Percentiles rank a stretch among this genome's conserved stretches.
phyloP scores from a whole-genome alignment of 2,797 vertebrate species.

The Sciaenops ocellatus region DNA sequence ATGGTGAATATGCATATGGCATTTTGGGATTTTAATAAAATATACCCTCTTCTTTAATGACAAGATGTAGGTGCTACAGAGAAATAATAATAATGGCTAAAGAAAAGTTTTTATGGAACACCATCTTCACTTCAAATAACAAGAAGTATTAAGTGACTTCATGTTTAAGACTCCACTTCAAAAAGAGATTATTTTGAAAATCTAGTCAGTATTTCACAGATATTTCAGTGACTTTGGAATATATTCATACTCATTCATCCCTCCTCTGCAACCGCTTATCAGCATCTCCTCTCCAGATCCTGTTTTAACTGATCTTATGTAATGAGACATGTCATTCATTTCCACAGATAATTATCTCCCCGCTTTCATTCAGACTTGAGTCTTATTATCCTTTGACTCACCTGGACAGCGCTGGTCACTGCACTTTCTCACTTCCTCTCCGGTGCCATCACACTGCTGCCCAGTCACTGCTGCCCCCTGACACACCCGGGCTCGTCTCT shows the following conservation, averaged over 20 bases:
- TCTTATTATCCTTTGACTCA: conserved; percentile 76
- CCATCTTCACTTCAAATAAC: conserved; percentile 33
- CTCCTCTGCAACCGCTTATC: conserved; percentile 28
- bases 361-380: conserved; percentile 35
- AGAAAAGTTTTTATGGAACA: background rate
- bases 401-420: conserved; percentile 98
- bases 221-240: conserved; percentile 23
- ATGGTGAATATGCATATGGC: conserved; percentile 20
- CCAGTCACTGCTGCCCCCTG: conserved; percentile 92
- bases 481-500: conserved; percentile 92
- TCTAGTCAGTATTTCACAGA: conserved; percentile 8
- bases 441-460: conserved; percentile 93
- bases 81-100: conserved; percentile 3
- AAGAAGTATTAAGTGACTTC: conserved; percentile 28
- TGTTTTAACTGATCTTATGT: conserved; percentile 52
- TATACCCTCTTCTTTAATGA: conserved; percentile 11
- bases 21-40: conserved; percentile 33
- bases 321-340: conserved; percentile 54
- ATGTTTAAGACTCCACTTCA: conserved; percentile 33
- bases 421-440: conserved; percentile 95
- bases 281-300: conserved; percentile 34
- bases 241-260: conserved; percentile 27
- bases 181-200: conserved; percentile 37
- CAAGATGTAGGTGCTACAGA: conserved; percentile 3
- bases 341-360: conserved; percentile 65